Conservation (phyloP, 1,140 invertebrate species). For the Xylocopa sonorina region DNA sequence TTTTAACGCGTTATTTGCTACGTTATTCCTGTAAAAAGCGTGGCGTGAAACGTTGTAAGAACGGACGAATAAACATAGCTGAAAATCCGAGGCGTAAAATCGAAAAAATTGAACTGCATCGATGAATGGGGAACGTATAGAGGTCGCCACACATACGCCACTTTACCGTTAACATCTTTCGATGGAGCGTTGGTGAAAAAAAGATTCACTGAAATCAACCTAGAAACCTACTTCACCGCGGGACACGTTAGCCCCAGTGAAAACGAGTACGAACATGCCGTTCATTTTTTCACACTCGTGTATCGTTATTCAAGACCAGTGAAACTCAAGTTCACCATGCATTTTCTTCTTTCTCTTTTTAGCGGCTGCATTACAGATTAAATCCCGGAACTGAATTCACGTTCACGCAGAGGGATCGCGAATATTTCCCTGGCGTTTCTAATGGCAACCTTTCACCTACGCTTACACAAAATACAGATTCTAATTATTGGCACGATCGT, state of each 20-base stretch:
- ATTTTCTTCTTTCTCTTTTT: too few relatives aligned
- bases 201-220: slow-evolving; percentile 51
- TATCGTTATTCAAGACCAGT: slow-evolving; percentile 12
- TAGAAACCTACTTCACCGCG: slow-evolving; percentile 47
- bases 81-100: not conserved
- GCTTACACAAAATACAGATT: too few relatives aligned
- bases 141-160: not conserved
- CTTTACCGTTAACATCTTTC: slow-evolving; percentile 45
- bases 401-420: not conserved
- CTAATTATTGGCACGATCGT: not conserved
- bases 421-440: not conserved
- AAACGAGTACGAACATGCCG: slow-evolving; percentile 35
- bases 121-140: not conserved
- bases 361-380: not conserved
- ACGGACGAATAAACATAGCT: not conserved
- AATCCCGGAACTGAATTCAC: not conserved
- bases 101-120: not conserved
- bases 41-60: too few relatives aligned
- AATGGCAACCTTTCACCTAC: not conserved
- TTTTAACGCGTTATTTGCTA: too few relatives aligned
- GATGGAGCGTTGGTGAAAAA: slow-evolving; percentile 16
- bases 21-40: too few relatives aligned
- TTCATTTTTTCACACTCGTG: slow-evolving; percentile 12
- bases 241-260: slow-evolving; percentile 40
- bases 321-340: not conserved